These are phyloP conservation scores for Psittacula cyanocephala DNA, from an alignment of 2,113 vertebrate species.

Conservation along the genomic window DNA sequence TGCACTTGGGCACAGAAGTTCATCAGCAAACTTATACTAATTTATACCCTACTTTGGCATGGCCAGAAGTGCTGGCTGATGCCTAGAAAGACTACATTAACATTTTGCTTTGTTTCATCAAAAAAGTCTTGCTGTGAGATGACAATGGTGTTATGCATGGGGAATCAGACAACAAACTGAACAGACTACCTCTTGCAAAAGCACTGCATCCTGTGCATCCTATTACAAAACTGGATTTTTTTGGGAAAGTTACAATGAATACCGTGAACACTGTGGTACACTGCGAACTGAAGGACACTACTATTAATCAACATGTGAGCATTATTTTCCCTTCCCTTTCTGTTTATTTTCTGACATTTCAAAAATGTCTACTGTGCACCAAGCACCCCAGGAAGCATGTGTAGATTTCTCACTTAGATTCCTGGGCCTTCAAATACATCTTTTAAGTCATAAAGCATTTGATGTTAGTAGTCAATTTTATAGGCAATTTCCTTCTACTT, in stretches of 20 bases:
- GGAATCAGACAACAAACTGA: background rate
- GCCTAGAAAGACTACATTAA: background rate
- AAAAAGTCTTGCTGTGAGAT: background rate
- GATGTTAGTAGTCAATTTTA: background rate
- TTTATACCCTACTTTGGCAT: background rate
- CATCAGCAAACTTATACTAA: background rate
- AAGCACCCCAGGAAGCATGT: background rate
- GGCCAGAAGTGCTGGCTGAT: background rate
- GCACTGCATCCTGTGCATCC: background rate
- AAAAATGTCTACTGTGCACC: background rate
- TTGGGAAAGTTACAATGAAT: background rate
- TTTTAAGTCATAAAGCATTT: background rate
- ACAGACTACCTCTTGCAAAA: background rate
- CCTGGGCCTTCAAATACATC: background rate
- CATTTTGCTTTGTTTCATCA: background rate
- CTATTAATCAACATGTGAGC: background rate
- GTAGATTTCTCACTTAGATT: background rate
- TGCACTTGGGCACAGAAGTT: background rate
- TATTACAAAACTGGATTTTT: background rate
- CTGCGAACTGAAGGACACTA: background rate
- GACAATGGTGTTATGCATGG: background rate
- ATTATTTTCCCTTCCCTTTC: background rate
- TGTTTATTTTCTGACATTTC: background rate
- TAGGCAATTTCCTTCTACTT: background rate
- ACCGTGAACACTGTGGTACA: rapidly evolving